Base-by-base conservation (phyloP, 2,797 vertebrate genomes). In the Ctenochaetus hawaiiensis region DNA sequence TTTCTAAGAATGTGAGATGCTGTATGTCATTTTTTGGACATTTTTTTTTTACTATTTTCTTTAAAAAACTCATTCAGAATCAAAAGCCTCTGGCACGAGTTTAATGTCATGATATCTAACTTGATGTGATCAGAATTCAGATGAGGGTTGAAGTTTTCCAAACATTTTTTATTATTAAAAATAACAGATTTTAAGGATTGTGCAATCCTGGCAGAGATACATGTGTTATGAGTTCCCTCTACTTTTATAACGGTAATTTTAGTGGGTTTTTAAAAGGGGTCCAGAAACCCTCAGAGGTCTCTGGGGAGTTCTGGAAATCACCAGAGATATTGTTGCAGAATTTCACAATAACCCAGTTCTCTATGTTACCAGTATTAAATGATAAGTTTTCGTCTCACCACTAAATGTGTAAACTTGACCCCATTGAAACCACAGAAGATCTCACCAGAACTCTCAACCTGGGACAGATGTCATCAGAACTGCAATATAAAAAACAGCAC, bases 151-250 rank as follows among this genome's bases (percentile, higher is more conserved):
- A 52, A 26, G 26, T 53, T 37, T 65, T 71, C 6, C 2, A 45
- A 63, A 77, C 18, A 60, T 43, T 59, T 49, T 44, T 0, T 43
- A 39, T 18, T 60, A 59, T 59, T 51, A 64, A 72, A 72, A 63
- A 53, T 8, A 51, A 39, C 20, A 61, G 12, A n/a, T 47, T 30
- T 3, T 0, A 16, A 53, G 10, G 18, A 66, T 23, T 73, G 22
- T 43, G 52, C 45, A 34, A 13, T 34, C 26, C 61, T 56, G 62
- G 56, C 49, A 69, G 11, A 62, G 41, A 20, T 0, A 17, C 18
- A 51, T 9, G 10, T 5, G 41, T 60, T 44, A 8, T 14, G 44
- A 20, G 18, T 34, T n/a, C 18, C n/a, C 16, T 72, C 18, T 39
- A 22, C 3, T 22, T 69, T 43, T 61, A 8, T 1, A 57, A 62